phyloP scores from a whole-genome alignment of 2,797 vertebrate species.

The Gymnothorax reevesii region DNA sequence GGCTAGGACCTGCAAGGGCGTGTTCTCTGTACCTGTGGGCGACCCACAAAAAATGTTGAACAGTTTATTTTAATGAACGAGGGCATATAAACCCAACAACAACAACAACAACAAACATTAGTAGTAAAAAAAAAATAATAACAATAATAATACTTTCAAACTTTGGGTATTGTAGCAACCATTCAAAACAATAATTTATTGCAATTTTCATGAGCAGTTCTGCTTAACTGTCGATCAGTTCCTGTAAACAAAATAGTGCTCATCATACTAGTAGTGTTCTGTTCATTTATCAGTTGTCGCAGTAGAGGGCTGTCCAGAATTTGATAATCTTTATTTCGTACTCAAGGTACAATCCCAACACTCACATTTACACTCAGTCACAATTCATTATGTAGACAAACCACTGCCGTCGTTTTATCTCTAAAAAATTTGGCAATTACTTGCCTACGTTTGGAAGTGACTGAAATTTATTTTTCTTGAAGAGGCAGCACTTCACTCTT shows the following conservation, averaged over 20 bases:
- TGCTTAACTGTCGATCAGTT: too few relatives aligned
- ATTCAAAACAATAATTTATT: background rate
- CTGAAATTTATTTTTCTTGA: background rate
- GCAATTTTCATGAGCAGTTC: background rate
- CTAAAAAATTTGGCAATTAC: background rate
- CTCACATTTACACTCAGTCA: background rate
- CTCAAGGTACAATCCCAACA: too few relatives aligned
- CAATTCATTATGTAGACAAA: too few relatives aligned
- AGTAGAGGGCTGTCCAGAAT: background rate
- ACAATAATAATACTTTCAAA: background rate
- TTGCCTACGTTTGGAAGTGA: background rate
- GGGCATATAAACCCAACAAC: background rate
- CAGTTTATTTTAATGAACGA: background rate
- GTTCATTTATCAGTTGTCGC: background rate
- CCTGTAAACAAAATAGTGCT: background rate
- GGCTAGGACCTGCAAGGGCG: constrained; percentile 83
- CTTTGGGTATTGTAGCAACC: background rate
- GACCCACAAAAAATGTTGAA: background rate
- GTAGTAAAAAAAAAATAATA: background rate
- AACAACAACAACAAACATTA: background rate
- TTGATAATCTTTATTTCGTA: too few relatives aligned
- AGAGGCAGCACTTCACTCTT: background rate
- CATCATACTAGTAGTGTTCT: background rate
- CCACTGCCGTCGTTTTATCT: too few relatives aligned
- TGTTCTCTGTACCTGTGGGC: constrained; percentile 85